Conservation (phyloP, 2,113 vertebrate genomes). For the Zapornia atra region DNA sequence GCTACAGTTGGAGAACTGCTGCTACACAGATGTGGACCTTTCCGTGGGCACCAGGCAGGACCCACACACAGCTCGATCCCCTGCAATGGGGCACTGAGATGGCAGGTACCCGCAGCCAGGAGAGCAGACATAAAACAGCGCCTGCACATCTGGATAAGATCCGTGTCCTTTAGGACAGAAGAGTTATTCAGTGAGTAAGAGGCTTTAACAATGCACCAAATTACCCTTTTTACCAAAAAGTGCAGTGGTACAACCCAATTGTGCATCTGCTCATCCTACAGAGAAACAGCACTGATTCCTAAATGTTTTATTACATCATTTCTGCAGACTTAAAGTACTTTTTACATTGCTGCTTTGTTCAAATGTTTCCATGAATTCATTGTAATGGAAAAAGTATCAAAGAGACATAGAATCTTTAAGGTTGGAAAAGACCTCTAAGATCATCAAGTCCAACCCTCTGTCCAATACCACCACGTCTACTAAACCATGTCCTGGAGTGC, state of each 20-base stretch:
- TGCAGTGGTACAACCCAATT: not conserved
- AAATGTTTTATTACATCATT: not conserved
- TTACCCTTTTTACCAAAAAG: not conserved
- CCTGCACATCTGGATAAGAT: not conserved
- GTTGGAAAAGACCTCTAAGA: too few relatives aligned
- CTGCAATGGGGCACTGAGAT: not conserved
- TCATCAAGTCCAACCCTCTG: too few relatives aligned
- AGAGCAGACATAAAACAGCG: not conserved
- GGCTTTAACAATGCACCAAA: not conserved
- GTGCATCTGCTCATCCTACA: not conserved
- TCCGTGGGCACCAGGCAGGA: accelerated
- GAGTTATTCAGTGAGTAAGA: not conserved
- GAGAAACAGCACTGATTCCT: not conserved
- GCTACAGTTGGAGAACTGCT: not conserved
- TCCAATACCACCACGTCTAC: too few relatives aligned
- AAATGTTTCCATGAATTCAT: not conserved
- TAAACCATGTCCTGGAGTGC: too few relatives aligned
- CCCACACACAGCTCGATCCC: not conserved
- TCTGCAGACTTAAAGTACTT: not conserved
- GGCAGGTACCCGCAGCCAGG: not conserved
- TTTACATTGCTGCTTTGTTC: not conserved
- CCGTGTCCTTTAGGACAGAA: accelerated
- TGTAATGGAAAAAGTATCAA: not conserved
- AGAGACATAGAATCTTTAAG: too few relatives aligned
- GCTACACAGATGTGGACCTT: not conserved